phyloP scores from a whole-genome alignment of 2,888 invertebrate genomes.

The Charanyca ferruginea region DNA sequence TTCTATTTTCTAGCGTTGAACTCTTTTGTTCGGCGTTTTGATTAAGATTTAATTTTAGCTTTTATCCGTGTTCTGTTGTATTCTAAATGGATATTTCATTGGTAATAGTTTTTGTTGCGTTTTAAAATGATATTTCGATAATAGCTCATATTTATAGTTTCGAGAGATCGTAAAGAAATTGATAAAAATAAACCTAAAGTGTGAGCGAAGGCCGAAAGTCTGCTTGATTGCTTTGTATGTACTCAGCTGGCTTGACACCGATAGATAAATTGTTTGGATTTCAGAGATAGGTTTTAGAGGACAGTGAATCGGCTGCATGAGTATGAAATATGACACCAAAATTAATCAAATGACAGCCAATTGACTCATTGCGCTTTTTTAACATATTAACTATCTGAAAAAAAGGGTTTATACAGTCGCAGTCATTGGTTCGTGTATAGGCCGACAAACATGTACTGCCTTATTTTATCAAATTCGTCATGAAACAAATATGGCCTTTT shows the following conservation, averaged over 20 bases:
- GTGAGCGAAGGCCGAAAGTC: slow-evolving; percentile 13
- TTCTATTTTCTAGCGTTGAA: slow-evolving; percentile 64
- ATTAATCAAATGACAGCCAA: too few species aligned
- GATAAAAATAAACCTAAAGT: slow-evolving; percentile 13
- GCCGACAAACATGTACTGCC: too few species aligned
- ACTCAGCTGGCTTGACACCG: neutral
- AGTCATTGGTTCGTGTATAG: too few species aligned
- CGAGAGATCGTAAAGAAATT: slow-evolving; percentile 11
- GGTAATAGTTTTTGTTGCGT: slow-evolving; percentile 22
- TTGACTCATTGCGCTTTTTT: too few species aligned
- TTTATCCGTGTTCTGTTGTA: slow-evolving; percentile 18
- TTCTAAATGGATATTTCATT: slow-evolving; percentile 23
- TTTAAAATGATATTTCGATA: slow-evolving; percentile 6
- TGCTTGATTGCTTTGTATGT: slow-evolving; percentile 13
- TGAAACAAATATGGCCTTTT: too few species aligned
- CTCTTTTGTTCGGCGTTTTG: slow-evolving; percentile 67
- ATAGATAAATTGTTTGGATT: slow-evolving; percentile 4
- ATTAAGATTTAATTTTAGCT: slow-evolving; percentile 26
- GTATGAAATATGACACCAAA: neutral
- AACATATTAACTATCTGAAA: too few species aligned
- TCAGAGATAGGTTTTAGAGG: neutral
- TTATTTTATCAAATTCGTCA: too few species aligned
- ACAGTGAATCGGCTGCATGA: neutral
- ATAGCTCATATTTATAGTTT: neutral
- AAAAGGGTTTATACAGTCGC: too few species aligned